Evolutionary conservation across 35 echinoderm and acorn worm species (phyloP).

Genomic region (Lytechinus pictus): DNA sequence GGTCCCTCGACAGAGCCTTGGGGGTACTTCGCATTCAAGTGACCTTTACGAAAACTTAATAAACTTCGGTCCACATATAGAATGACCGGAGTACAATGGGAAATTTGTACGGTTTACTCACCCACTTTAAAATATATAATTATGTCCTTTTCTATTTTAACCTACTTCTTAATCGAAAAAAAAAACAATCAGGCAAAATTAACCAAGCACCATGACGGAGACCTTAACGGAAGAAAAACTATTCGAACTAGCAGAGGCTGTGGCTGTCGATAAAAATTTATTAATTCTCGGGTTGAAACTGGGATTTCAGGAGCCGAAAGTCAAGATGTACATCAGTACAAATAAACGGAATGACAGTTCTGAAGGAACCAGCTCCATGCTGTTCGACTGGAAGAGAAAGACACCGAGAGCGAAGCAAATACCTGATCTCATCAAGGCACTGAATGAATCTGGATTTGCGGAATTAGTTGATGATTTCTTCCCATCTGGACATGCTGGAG

Average conservation of each 20-base stretch:
- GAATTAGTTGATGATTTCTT: background rate
- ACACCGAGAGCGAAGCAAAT: background rate
- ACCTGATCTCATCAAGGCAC: background rate
- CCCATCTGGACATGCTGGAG: too few relatives aligned
- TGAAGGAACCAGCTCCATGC: background rate
- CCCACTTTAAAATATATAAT: background rate
- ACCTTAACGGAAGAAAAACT: background rate
- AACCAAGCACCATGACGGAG: background rate
- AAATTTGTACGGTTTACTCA: too few relatives aligned
- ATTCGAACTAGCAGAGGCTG: background rate
- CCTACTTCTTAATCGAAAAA: background rate
- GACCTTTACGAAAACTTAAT: background rate
- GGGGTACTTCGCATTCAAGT: background rate
- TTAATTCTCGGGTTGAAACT: background rate
- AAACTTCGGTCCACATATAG: too few relatives aligned
- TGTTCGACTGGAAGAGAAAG: background rate
- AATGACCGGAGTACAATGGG: too few relatives aligned
- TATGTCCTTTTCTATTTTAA: background rate
- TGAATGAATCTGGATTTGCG: background rate
- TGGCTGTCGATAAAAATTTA: background rate
- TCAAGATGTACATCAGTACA: background rate
- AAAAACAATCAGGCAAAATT: background rate
- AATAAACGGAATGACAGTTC: background rate
- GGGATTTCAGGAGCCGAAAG: background rate
- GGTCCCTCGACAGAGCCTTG: too few relatives aligned